Base-by-base conservation (phyloP, 2,797 vertebrate genomes). In the Enteromius argenteus region DNA sequence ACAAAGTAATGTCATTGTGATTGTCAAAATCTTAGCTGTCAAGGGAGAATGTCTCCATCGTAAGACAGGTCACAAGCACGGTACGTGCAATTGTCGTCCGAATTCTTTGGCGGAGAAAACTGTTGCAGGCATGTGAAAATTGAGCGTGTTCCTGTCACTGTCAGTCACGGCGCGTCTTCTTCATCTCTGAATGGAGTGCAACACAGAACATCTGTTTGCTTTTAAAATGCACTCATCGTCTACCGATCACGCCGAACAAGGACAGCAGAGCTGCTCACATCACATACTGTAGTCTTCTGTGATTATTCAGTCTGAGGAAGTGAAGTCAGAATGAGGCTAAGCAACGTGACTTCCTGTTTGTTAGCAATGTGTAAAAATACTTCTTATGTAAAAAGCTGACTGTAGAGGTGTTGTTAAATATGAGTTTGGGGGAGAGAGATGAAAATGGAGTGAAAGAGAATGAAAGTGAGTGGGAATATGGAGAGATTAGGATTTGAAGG, bases 191-290 rank as follows among this genome's bases (percentile, higher is more conserved):
- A 84, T 37, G 30, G 30, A 71, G n/a, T 76, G 82, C 79, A 51
- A 84, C 21, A 23, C 49, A 58, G 35, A 68, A 78, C 35, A 84
- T 68, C 82, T 76, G 80, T 81, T 73, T 81, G n/a, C 53, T 46
- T 73, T 49, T 44, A 68, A 56, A 42, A 39, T 5, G 4, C 5
- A 6, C 68, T 73, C 1, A 14, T 35, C 1, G 0, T 35, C 46
- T 62, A 30, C 64, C 1, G 14, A 68, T 27, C 8, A 0, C 0
- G 27, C 53, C 44, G 17, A 73, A 51, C 58, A 30, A 13, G 27
- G 60, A 64, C 60, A 64, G 60, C 27, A 32, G 60, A 64, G 14
- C 37, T 39, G 37, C 37, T 39, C 37, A 39, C 37, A 6, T 39
- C 37, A 39, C 37, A 39, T 7, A 27, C 27, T 27, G 27, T 27